Percentiles rank a stretch among this genome's conserved stretches.
Conservation (phyloP, 2,113 vertebrate species). For the Hemicordylus capensis region DNA sequence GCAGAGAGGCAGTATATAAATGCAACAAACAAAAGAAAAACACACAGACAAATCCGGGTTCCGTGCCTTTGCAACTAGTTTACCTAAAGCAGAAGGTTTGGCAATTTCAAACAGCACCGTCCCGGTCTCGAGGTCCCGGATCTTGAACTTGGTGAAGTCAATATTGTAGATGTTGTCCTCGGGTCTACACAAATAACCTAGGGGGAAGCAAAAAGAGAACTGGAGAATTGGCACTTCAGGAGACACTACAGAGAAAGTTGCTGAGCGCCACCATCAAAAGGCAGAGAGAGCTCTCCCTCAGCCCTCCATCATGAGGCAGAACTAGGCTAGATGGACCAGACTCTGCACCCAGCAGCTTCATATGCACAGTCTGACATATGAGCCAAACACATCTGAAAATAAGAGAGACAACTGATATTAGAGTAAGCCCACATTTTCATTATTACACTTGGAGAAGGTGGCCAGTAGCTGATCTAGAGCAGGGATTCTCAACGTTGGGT, state of each 20-base stretch:
- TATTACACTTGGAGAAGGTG: neutral
- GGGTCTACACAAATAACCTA: conserved; percentile 95
- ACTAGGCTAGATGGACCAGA: neutral
- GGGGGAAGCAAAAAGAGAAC: neutral
- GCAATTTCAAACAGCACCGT: conserved; percentile 97
- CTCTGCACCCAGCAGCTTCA: neutral
- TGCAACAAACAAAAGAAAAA: too few species aligned
- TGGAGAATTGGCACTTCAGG: too few species aligned
- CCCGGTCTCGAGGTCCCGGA: conserved; percentile 93
- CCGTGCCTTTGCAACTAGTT: rapidly evolving
- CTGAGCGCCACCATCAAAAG: neutral
- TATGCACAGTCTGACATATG: neutral
- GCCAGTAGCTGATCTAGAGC: neutral
- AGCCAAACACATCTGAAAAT: neutral
- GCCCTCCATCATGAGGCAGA: neutral
- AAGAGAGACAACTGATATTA: neutral
- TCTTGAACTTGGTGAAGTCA: conserved; percentile 98
- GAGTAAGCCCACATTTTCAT: neutral
- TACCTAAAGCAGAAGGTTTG: conserved; percentile 91
- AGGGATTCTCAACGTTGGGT: too few species aligned
- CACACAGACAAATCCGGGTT: neutral
- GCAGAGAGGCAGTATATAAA: too few species aligned
- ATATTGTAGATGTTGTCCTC: conserved; percentile 96
- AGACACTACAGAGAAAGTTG: neutral
- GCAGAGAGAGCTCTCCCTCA: neutral